Conservation (phyloP, 1,140 invertebrate genomes). For the Rhyzopertha dominica region DNA sequence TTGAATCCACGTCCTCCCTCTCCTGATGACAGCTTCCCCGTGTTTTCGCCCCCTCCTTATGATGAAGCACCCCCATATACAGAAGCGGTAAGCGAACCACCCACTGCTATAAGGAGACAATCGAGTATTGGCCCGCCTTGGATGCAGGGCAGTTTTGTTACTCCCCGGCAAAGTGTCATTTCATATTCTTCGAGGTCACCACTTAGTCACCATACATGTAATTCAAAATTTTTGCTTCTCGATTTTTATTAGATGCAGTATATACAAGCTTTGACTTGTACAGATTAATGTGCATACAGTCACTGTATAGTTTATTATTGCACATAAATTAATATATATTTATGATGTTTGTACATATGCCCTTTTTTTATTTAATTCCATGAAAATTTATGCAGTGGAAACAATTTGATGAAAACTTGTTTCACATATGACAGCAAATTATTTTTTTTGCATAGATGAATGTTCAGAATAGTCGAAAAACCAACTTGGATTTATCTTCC, state of each 20-base stretch:
- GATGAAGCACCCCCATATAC: conserved; percentile 47
- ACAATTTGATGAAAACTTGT: too few relatives aligned
- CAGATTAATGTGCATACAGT: conserved; percentile 5
- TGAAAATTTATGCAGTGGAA: not conserved
- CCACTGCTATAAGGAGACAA: conserved; percentile 44
- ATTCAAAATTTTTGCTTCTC: conserved; percentile 43
- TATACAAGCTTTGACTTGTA: conserved; percentile 4
- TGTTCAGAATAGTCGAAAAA: too few relatives aligned
- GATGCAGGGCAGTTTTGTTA: conserved; percentile 47
- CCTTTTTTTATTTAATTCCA: not conserved
- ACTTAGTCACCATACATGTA: conserved; percentile 79
- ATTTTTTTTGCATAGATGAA: too few relatives aligned
- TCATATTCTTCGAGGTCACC: conserved; percentile 65
- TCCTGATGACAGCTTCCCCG: conserved; percentile 74
- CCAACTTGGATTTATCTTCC: too few relatives aligned
- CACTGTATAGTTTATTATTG: too few relatives aligned
- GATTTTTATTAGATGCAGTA: conserved; percentile 7
- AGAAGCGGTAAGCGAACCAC: conserved; percentile 39
- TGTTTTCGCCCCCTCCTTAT: conserved; percentile 76
- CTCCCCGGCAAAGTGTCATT: conserved; percentile 61
- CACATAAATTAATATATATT: not conserved
- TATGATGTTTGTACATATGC: not conserved
- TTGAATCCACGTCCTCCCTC: conserved; percentile 59
- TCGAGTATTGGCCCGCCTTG: conserved; percentile 54
- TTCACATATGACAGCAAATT: too few relatives aligned